These are phyloP conservation scores for Macaria liturata DNA, from an alignment of 2,888 invertebrate species.

Conservation along the genomic window DNA sequence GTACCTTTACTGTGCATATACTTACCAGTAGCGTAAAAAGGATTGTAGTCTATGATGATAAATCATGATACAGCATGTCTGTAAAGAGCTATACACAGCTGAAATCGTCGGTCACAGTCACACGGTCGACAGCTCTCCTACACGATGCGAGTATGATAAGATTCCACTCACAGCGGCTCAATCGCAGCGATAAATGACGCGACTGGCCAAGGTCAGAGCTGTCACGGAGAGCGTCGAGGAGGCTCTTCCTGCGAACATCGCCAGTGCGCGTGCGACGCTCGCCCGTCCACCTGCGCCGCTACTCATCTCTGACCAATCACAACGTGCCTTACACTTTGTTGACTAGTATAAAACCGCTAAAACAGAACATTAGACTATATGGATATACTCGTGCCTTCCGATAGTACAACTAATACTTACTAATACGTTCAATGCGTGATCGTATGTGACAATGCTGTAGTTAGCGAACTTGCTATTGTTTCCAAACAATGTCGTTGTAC, in stretches of 20 bases:
- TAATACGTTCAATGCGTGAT: no score
- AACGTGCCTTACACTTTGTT: slow-evolving; percentile 5
- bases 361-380: no score
- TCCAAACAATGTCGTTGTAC: slow-evolving; percentile 33
- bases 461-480: neutral
- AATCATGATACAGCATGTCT: no score
- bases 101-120: no score
- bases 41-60: no score
- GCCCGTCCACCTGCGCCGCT: slow-evolving; percentile 35
- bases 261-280: slow-evolving; percentile 49
- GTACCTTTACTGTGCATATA: no score
- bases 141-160: slow-evolving; percentile 38
- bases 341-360: neutral
- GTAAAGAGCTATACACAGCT: no score
- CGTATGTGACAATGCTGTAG: no score
- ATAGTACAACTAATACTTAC: no score
- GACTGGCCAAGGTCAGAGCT: slow-evolving; percentile 64
- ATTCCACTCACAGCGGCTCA: slow-evolving; percentile 37
- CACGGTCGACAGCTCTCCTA: slow-evolving; percentile 8
- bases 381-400: neutral
- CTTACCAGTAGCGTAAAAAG: no score
- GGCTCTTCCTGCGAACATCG: slow-evolving; percentile 52
- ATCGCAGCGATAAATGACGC: slow-evolving; percentile 45
- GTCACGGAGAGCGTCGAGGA: slow-evolving; percentile 52
- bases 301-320: slow-evolving; percentile 25